phyloP scores from a whole-genome alignment of 2,113 vertebrate species.

The Okapia johnstoni region DNA sequence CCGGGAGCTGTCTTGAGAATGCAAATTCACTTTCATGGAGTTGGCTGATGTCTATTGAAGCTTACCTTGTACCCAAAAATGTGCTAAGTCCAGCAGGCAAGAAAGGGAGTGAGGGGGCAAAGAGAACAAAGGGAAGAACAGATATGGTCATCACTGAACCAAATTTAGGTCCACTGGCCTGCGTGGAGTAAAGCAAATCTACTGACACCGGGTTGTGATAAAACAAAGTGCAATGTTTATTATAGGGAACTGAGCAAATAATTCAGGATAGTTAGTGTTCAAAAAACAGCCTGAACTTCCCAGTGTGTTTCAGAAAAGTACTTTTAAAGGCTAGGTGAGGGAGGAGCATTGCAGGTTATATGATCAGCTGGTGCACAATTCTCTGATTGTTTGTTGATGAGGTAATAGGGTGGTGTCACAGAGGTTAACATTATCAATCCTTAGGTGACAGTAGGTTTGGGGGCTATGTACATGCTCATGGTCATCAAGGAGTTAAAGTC shows the following conservation, averaged over 20 bases:
- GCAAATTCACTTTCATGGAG: neutral
- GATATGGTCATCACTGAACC: neutral
- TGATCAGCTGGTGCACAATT: neutral
- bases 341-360: neutral
- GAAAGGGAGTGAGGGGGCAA: neutral
- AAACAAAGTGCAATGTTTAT: neutral
- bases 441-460: neutral
- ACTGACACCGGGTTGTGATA: accelerated
- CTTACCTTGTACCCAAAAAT: neutral
- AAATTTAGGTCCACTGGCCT: neutral
- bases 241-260: neutral
- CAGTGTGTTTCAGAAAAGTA: neutral
- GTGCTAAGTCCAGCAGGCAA: neutral
- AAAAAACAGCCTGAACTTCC: neutral
- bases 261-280: neutral
- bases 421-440: neutral
- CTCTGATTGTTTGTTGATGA: neutral
- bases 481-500: neutral
- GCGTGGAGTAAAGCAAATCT: neutral
- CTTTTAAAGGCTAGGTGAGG: neutral
- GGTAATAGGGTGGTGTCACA: neutral
- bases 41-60: neutral
- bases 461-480: neutral
- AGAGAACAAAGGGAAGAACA: neutral
- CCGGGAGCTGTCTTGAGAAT: neutral